Conservation (phyloP, 2,113 vertebrate species). For the Galemys pyrenaicus region DNA sequence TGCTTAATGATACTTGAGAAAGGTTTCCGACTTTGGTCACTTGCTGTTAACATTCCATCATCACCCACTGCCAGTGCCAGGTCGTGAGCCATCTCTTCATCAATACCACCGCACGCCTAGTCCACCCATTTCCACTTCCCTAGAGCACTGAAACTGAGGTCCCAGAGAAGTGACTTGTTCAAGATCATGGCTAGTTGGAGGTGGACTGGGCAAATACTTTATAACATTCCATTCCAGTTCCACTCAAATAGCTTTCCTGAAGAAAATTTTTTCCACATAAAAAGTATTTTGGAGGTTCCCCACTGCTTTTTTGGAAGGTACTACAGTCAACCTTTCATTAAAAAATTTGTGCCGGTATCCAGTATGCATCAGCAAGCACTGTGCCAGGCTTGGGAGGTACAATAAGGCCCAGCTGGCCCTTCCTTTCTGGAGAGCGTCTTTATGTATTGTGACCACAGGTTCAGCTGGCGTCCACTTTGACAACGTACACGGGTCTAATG, state of each 20-base stretch:
- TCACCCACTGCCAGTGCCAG: too few relatives aligned
- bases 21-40: not conserved
- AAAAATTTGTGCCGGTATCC: accelerated
- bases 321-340: not conserved
- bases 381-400: accelerated
- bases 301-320: accelerated
- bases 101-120: not conserved
- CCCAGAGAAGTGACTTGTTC: not conserved
- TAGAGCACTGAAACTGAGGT: not conserved
- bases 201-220: too few relatives aligned
- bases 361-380: not conserved
- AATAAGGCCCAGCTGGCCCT: not conserved
- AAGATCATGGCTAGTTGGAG: accelerated
- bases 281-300: not conserved
- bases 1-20: not conserved
- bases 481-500: not conserved
- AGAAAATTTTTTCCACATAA: not conserved
- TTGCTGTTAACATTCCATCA: not conserved
- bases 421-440: too few relatives aligned
- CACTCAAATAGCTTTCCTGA: not conserved
- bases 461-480: not conserved
- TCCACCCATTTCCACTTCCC: not conserved
- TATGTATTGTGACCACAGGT: not conserved
- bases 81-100: too few relatives aligned
- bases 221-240: too few relatives aligned